These are phyloP conservation scores for Pristionchus arcanus DNA, from an alignment of 2,888 invertebrate species.

Conservation along the genomic window DNA sequence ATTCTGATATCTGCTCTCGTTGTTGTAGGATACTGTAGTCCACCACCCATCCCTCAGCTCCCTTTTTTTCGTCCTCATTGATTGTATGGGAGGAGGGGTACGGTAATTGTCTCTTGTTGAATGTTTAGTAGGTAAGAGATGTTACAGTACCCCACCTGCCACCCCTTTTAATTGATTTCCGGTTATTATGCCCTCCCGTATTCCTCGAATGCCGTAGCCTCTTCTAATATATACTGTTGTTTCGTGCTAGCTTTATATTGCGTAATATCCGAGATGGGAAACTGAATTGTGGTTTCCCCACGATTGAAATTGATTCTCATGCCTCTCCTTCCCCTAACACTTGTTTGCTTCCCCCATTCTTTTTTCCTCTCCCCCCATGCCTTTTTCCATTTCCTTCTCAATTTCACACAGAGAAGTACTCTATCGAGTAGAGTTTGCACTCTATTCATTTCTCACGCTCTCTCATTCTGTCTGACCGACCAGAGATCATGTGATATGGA, in stretches of 20 bases:
- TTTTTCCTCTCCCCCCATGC: background rate
- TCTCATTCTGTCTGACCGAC: background rate
- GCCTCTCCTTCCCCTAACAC: background rate
- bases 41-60: background rate
- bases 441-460: background rate
- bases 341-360: slow-evolving; percentile 26
- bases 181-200: background rate
- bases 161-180: background rate
- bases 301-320: slow-evolving; percentile 14
- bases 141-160: background rate
- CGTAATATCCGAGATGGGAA: background rate
- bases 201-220: background rate
- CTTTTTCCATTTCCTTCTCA: background rate
- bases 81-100: no score
- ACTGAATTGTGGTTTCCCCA: slow-evolving; percentile 19
- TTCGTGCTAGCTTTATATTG: slow-evolving; percentile 18
- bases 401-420: background rate
- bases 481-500: background rate
- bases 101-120: no score
- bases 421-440: background rate
- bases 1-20: no score
- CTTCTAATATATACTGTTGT: background rate
- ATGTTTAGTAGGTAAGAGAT: no score
- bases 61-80: no score
- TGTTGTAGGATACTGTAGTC: background rate